Conservation (phyloP, 2,113 vertebrate genomes). For the Dasyornis broadbenti region DNA sequence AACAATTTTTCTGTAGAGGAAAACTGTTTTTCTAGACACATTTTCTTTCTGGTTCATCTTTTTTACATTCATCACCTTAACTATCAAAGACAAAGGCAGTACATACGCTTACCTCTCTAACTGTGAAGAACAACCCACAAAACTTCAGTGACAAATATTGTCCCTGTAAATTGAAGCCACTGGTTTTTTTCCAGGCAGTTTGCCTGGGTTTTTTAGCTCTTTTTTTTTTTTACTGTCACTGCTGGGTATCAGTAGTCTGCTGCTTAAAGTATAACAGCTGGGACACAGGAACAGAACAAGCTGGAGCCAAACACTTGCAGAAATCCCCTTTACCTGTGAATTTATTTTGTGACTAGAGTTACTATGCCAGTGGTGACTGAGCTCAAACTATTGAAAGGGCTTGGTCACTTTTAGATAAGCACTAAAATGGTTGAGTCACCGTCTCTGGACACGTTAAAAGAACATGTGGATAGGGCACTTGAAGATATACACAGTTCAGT, state of each 20-base stretch:
- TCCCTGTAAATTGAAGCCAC: not conserved
- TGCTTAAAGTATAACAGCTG: not conserved
- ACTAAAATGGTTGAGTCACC: not conserved
- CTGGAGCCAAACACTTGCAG: not conserved
- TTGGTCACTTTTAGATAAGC: not conserved
- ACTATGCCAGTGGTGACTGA: not conserved
- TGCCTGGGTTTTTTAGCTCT: not conserved
- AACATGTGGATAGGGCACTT: not conserved
- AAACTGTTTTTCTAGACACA: not conserved
- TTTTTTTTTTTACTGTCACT: not conserved
- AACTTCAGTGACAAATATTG: constrained; percentile 8
- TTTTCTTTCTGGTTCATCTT: not conserved
- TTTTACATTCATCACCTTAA: not conserved
- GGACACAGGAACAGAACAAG: not conserved
- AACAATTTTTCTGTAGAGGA: not conserved
- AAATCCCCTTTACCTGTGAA: not conserved
- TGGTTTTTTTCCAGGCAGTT: not conserved
- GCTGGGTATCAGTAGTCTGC: not conserved
- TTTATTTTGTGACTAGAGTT: not conserved
- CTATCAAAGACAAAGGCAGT: not conserved
- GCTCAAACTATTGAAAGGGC: not conserved
- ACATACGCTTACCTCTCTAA: not conserved
- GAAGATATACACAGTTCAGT: not conserved
- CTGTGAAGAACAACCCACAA: not conserved
- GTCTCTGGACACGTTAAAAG: not conserved